Evolutionary conservation across 1,140 invertebrate genomes (phyloP).

Genomic region (Tetramorium simillimum): DNA sequence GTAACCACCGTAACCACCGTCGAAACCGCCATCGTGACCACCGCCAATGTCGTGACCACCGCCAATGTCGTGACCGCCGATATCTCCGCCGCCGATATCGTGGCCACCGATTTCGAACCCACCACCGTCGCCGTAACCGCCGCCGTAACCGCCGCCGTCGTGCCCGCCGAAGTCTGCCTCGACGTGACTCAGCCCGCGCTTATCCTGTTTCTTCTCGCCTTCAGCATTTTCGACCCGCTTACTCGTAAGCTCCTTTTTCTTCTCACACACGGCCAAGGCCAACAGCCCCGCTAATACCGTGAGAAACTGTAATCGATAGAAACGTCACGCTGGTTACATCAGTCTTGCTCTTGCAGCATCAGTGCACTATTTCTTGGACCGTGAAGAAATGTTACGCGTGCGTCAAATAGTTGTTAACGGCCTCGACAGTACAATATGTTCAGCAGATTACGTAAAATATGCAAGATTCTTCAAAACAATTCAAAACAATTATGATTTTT

Average conservation of each 20-base stretch:
- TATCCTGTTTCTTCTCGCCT: constrained; percentile 87
- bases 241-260: constrained; percentile 84
- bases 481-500: background rate
- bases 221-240: constrained; percentile 64
- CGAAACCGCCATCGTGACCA: constrained; percentile 65
- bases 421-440: background rate
- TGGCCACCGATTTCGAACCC: background rate
- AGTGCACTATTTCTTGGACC: background rate
- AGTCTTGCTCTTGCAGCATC: background rate
- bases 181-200: constrained; percentile 87
- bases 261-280: constrained; percentile 83
- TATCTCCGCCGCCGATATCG: constrained; percentile 26
- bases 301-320: constrained; percentile 66
- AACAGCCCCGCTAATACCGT: constrained; percentile 84
- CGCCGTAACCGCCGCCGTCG: constrained; percentile 59
- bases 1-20: constrained; percentile 54
- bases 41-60: constrained; percentile 31
- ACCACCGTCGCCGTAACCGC: background rate
- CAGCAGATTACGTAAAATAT: background rate
- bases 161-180: constrained; percentile 83
- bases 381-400: background rate
- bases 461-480: background rate
- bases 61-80: constrained; percentile 60
- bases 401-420: background rate
- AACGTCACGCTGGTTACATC: constrained; percentile 4